phyloP scores from a whole-genome alignment of 2,888 invertebrate species.

The Eristalis pertinax region DNA sequence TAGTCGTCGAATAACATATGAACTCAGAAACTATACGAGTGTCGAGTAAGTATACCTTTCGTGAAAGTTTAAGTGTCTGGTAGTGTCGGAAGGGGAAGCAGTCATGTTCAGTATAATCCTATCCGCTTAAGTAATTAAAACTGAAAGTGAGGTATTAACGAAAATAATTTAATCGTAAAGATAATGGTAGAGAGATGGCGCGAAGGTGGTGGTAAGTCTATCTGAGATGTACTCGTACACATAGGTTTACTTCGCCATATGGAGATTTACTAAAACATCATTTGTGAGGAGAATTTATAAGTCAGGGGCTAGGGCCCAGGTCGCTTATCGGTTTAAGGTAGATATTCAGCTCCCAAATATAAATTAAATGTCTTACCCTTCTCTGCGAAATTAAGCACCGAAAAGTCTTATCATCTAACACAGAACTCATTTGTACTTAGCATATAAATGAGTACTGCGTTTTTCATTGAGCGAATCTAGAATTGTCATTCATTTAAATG shows the following conservation, averaged over 20 bases:
- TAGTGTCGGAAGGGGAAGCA: slow-evolving; percentile 30
- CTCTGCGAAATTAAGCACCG: neutral
- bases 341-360: neutral
- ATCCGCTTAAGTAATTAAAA: slow-evolving; percentile 72
- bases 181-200: slow-evolving; percentile 35
- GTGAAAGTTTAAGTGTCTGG: slow-evolving; percentile 66
- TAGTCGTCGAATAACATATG: slow-evolving; percentile 64
- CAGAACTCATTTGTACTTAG: neutral
- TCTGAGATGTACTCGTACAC: slow-evolving; percentile 20
- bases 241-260: slow-evolving; percentile 31
- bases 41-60: slow-evolving; percentile 34
- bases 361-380: neutral
- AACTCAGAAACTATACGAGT: slow-evolving; percentile 54
- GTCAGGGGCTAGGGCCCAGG: neutral
- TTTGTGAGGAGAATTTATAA: slow-evolving; percentile 47
- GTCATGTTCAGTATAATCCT: slow-evolving; percentile 52
- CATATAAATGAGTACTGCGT: too few relatives aligned
- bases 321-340: neutral
- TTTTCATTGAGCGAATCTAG: too few relatives aligned
- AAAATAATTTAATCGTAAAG: slow-evolving; percentile 70
- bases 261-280: slow-evolving; percentile 29
- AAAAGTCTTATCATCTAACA: neutral
- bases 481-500: too few relatives aligned
- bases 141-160: slow-evolving; percentile 71
- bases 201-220: slow-evolving; percentile 22